These are phyloP conservation scores for Callorhinus ursinus DNA, from an alignment of 2,113 vertebrate species.

Conservation along the genomic window DNA sequence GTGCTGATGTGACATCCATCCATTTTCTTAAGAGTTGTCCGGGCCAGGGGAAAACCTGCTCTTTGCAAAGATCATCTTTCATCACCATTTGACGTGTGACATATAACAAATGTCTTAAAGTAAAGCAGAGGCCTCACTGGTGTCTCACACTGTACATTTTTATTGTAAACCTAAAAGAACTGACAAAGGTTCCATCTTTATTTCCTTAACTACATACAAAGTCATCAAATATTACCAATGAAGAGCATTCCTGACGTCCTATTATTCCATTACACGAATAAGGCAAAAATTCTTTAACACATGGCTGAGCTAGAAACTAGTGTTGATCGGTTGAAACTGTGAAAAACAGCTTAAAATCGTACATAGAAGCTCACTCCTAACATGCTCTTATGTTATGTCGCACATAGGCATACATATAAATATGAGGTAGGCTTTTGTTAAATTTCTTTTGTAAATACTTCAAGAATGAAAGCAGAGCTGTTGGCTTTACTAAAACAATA, in stretches of 20 bases:
- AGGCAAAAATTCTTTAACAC: constrained; percentile 44
- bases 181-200: neutral
- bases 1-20: constrained; percentile 45
- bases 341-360: constrained; percentile 30
- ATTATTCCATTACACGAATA: constrained; percentile 31
- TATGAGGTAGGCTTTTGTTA: constrained; percentile 68
- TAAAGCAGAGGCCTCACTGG: constrained; percentile 29
- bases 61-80: constrained; percentile 59
- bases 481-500: constrained; percentile 30
- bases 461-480: constrained; percentile 25
- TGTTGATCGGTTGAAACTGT: constrained; percentile 11
- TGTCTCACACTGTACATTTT: neutral
- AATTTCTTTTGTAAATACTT: constrained; percentile 38
- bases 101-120: constrained; percentile 38
- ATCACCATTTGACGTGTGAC: constrained; percentile 47
- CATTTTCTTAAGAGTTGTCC: neutral
- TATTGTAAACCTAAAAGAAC: neutral
- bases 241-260: constrained; percentile 14
- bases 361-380: constrained; percentile 30
- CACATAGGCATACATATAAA: neutral
- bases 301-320: constrained; percentile 33
- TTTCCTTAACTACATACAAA: neutral
- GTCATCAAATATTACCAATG: neutral
- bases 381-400: neutral
- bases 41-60: constrained; percentile 16